phyloP scores from a whole-genome alignment of 2,888 invertebrate species.

The Agrilus mali region DNA sequence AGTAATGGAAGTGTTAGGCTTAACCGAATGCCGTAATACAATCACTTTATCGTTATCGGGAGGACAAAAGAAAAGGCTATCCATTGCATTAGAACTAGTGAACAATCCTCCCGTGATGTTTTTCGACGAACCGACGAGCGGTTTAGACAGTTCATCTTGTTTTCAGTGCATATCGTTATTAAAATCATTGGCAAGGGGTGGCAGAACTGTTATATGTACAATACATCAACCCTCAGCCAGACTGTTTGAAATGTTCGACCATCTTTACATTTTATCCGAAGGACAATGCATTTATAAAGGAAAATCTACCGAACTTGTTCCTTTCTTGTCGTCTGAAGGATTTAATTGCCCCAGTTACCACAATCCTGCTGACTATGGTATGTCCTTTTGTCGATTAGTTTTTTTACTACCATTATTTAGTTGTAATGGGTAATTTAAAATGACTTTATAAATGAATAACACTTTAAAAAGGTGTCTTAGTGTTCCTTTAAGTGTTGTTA shows the following conservation, averaged over 20 bases:
- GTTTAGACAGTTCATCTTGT: constrained; percentile 88
- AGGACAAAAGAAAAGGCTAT: constrained; percentile 81
- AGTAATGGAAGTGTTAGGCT: constrained; percentile 72
- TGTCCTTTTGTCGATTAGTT: constrained; percentile 19
- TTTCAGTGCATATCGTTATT: constrained; percentile 83
- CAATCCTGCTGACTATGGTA: constrained; percentile 93
- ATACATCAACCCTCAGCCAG: constrained; percentile 95
- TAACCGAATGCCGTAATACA: constrained; percentile 68
- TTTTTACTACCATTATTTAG: background rate
- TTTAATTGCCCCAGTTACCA: constrained; percentile 89
- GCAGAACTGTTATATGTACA: constrained; percentile 87
- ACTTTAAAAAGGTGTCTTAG: too few relatives aligned
- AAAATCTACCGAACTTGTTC: constrained; percentile 67
- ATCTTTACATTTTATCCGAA: constrained; percentile 80
- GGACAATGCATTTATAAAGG: constrained; percentile 92
- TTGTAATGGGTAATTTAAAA: too few relatives aligned
- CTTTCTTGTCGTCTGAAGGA: constrained; percentile 74
- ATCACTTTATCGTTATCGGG: constrained; percentile 74
- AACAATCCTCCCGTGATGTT: constrained; percentile 97
- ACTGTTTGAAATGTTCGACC: constrained; percentile 91
- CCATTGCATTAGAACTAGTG: constrained; percentile 84
- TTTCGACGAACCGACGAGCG: constrained; percentile 90
- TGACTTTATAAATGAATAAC: too few relatives aligned
- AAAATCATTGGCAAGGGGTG: constrained; percentile 76
- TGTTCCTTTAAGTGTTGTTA: background rate